Conservation (phyloP, 2,888 invertebrate genomes). For the Bhutanitis thaidina region DNA sequence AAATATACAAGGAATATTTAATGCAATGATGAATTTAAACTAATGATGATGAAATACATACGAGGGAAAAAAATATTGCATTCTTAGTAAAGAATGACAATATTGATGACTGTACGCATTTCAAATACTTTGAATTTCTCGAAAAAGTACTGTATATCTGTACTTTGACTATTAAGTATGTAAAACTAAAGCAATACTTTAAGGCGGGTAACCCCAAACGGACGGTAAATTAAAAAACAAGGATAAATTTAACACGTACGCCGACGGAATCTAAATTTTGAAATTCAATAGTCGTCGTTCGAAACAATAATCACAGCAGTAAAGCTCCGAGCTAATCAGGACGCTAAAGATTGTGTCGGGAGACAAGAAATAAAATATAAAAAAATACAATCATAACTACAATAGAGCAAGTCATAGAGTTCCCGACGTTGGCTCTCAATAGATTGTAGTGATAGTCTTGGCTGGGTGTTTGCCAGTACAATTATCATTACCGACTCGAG, state of each 20-base stretch:
- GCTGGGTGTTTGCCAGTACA: conserved; percentile 79
- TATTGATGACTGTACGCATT: too few species aligned
- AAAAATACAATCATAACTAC: conserved; percentile 72
- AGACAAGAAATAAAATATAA: conserved; percentile 65
- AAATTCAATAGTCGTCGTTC: conserved; percentile 54
- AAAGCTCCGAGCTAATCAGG: conserved; percentile 74
- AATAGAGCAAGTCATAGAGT: conserved; percentile 77
- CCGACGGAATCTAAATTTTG: conserved; percentile 24
- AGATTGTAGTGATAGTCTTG: conserved; percentile 68
- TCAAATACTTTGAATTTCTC: too few species aligned
- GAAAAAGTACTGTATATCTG: too few species aligned
- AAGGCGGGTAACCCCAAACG: background rate
- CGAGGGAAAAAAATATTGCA: too few species aligned
- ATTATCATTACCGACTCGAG: conserved; percentile 73
- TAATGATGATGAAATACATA: too few species aligned
- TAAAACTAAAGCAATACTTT: background rate
- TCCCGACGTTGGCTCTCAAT: conserved; percentile 61
- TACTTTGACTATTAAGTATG: too few species aligned
- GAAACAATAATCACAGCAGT: conserved; percentile 75
- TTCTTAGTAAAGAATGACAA: too few species aligned
- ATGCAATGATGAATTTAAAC: too few species aligned
- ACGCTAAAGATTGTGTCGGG: conserved; percentile 77
- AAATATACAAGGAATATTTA: too few species aligned
- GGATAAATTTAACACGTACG: conserved; percentile 19
- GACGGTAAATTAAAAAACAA: conserved; percentile 2